A percentile compares a stretch with the other conserved stretches of the same genome.
Evolutionary conservation across 2,888 invertebrate genomes (phyloP).

Genomic region (Lithodes maja): DNA sequence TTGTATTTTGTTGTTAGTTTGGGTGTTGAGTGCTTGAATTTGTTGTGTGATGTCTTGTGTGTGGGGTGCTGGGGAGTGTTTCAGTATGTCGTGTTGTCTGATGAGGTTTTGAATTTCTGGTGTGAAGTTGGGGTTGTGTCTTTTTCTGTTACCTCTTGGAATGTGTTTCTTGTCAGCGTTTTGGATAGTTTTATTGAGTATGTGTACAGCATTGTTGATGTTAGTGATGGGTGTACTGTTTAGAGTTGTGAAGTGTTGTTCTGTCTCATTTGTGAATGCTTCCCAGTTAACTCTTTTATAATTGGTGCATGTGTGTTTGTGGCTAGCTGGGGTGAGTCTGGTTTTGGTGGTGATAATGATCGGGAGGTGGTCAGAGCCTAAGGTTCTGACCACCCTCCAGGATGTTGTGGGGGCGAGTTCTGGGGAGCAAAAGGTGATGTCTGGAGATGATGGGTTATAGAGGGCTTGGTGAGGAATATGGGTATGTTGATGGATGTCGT

Average conservation of each 20-base stretch:
- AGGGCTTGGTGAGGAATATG: background rate
- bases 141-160: background rate
- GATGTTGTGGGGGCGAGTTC: background rate
- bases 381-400: background rate
- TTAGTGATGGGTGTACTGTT: background rate
- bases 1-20: background rate
- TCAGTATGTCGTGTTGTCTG: background rate
- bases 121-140: background rate
- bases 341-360: background rate
- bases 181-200: background rate
- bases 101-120: background rate
- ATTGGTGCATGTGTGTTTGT: background rate
- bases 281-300: background rate
- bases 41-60: background rate
- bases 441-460: background rate
- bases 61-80: background rate
- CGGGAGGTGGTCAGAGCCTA: background rate
- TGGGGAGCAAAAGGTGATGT: background rate
- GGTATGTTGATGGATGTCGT: background rate
- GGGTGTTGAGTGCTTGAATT: background rate
- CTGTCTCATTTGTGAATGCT: background rate
- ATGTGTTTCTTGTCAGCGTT: background rate
- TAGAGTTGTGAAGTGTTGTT: background rate
- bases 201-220: background rate
- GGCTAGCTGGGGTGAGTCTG: background rate